Base-by-base conservation (phyloP, 2,113 vertebrate species). In the Maccullochella peelii region DNA sequence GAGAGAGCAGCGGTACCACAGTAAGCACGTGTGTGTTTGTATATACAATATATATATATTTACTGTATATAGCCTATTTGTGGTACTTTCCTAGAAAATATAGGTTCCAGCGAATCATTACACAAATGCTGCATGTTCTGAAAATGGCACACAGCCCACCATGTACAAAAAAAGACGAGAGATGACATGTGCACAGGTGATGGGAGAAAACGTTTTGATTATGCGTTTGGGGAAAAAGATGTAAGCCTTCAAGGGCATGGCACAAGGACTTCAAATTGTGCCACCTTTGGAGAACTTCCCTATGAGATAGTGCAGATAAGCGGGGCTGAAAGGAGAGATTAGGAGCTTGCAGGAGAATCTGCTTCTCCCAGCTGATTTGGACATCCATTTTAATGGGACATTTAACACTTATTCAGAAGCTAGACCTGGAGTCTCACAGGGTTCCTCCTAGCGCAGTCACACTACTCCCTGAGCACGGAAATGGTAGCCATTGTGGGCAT, bases 341-440 rank as follows among this genome's bases (percentile, higher is more conserved):
- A 90, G 84, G 75, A 79, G 80, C 61, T 77, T 38, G 76, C 63
- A 82, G 81, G 78, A 91, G 86, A 88, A 69, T 85, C 62, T 77
- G 80, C 79, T 78, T 91, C 87, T 94, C 91, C 90, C 92, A 61
- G 62, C 86, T 92, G 93, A 92, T 88, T 91, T 88, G 77, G 74
- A 84, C 91, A 89, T 95, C 88, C 87, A 93, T 95, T 94, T 93
- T 94, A 93, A 94, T 93, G 86, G 74, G 88, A 91, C 87, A 88
- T 79, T 92, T 93, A 92, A 91, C 85, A 87, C 89, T 88, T 79
- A 89, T 83, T 86, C 88, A 73, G 72, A 73, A 88, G 77, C 86
- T 47, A 74, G 82, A 86, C 82, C 87, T 44, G 74, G 59, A 88
- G 75, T 78, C 66, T 84, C 74, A 11, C 47, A 27, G 73, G 82